Evolutionary conservation across 2,888 invertebrate genomes (phyloP).

Genomic region (Drosophila dives): DNA sequence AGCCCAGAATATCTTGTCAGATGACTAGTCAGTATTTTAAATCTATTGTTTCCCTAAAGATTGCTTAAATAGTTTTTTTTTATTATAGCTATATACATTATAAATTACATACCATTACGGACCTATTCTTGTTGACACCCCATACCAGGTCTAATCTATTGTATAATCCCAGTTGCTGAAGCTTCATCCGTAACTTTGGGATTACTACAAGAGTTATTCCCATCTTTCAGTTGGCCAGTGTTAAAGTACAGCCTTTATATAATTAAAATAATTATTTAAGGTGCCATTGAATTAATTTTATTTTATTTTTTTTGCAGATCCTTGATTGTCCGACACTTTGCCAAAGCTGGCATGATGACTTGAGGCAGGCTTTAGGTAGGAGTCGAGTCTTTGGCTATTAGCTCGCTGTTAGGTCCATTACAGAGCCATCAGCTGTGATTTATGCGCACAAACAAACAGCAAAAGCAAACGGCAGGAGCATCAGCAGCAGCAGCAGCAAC

Average conservation of each 20-base stretch:
- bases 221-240: not conserved
- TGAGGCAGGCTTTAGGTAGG: conserved; percentile 11
- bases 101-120: no score
- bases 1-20: not conserved
- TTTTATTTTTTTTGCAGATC: conserved; percentile 13
- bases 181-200: not conserved
- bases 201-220: not conserved
- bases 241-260: not conserved
- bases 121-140: no score
- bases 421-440: conserved; percentile 53
- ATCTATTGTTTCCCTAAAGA: not conserved
- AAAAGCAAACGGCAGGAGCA: conserved; percentile 15
- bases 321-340: conserved; percentile 7
- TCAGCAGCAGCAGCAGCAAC: conserved; percentile 12
- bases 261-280: not conserved
- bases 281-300: conserved; percentile 1
- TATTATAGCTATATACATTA: not conserved
- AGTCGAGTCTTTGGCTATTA: conserved; percentile 18
- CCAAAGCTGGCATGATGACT: not conserved
- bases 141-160: not conserved
- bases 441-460: conserved; percentile 48
- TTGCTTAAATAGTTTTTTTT: not conserved
- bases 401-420: conserved; percentile 42
- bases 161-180: not conserved
- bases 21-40: not conserved